Evolutionary conservation across 2,113 vertebrate species (phyloP), one percentile per base, ranked within the genome.

Genomic region (Zapornia atra): DNA sequence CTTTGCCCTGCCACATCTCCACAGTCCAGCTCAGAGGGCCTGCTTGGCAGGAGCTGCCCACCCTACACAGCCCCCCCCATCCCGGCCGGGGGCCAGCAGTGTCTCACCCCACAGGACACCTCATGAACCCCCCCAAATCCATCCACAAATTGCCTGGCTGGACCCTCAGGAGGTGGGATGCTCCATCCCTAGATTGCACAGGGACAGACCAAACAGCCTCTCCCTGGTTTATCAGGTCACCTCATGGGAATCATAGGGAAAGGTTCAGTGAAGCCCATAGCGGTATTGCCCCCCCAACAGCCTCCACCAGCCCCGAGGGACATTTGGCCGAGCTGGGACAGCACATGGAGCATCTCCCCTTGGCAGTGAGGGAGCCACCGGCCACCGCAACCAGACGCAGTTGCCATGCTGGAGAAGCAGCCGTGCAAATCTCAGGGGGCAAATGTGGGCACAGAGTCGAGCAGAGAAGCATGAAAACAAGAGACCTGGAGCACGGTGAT

Each of bases 31-130:
- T 34, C 7, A 4, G 38, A 16, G n/a, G 17, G 15, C 11, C 31
- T 48, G 34, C 61, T 14, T 14, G 40, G 31, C 48, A n/a, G 28
- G 42, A 34, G 36, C 69, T 44, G 46, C 21, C 36, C 2, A 2
- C 36, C 12, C 29, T 38, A 12, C 5, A 0, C 22, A 38, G 64
- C 19, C n/a, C 44, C 15, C 42, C 44, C 44, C 21, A 48, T 21
- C 38, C 25, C 0, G 18, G 38, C 15, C 34, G 19, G 14, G 40
- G 22, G 9, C 12, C 33, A 24, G 40, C 33, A 17, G 15, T 11
- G 0, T 13, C 56, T 31, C 1, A 0, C 28, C 12, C 60, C 57
- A 18, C 0, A 1, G 44, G 71, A 22, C 75, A 26, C 29, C 2
- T 3, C 2, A 2, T 1, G 1, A 36, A 6, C 20, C 4, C 1